These are phyloP conservation scores for Lampris incognitus DNA, from an alignment of 2,113 vertebrate species.

Conservation along the genomic window DNA sequence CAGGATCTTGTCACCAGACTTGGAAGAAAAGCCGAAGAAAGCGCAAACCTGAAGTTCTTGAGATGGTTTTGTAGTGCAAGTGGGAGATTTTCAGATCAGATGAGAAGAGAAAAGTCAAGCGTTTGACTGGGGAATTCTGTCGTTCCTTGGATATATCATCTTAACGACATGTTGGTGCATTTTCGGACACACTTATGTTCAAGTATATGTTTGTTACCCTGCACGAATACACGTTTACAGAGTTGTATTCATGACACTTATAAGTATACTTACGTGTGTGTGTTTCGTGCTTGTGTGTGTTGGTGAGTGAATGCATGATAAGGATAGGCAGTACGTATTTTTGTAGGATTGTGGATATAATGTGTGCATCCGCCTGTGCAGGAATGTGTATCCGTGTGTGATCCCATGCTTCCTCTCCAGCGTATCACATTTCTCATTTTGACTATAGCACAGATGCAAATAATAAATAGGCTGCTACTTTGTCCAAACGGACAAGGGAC, in stretches of 20 bases:
- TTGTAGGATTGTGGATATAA: too few species aligned
- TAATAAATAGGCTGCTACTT: slow-evolving; percentile 16
- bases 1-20: slow-evolving; percentile 27
- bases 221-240: too few species aligned
- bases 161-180: slow-evolving; percentile 18
- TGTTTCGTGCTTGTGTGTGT: too few species aligned
- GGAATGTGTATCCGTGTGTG: slow-evolving; percentile 21
- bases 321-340: too few species aligned
- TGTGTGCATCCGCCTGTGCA: neutral
- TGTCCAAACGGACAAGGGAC: slow-evolving; percentile 31
- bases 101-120: slow-evolving; percentile 28
- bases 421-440: slow-evolving; percentile 34
- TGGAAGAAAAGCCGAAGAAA: slow-evolving; percentile 12
- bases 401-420: neutral
- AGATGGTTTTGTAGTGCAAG: slow-evolving; percentile 32
- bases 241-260: too few species aligned
- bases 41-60: slow-evolving; percentile 49
- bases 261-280: too few species aligned
- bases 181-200: neutral
- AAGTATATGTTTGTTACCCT: neutral
- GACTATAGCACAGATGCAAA: slow-evolving; percentile 21
- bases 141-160: slow-evolving; percentile 17
- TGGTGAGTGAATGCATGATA: too few species aligned
- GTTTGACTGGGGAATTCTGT: slow-evolving; percentile 49
- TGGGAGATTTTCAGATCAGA: slow-evolving; percentile 57